Conservation (phyloP, 2,113 vertebrate species). For the Etia nguti region DNA sequence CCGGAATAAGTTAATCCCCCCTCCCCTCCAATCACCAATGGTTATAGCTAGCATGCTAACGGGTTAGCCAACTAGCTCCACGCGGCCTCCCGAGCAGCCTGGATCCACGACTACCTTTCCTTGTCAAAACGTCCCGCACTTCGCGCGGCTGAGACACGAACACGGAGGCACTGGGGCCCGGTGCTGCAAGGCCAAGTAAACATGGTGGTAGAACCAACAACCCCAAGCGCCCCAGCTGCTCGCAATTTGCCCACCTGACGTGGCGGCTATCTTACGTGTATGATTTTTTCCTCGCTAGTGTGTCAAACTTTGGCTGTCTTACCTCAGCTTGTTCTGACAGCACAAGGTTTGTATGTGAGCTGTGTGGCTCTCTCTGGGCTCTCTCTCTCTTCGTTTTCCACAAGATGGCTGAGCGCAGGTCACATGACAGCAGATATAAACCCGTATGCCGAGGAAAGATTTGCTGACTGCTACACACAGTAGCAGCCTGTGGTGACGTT, state of each 20-base stretch:
- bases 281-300: neutral
- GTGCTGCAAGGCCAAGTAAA: slow-evolving; percentile 65
- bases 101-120: slow-evolving; percentile 36
- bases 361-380: slow-evolving; percentile 51
- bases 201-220: slow-evolving; percentile 56
- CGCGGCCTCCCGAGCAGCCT: slow-evolving; percentile 56
- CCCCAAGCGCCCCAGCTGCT: neutral
- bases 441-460: slow-evolving; percentile 58
- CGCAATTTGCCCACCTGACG: neutral
- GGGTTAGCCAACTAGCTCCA: slow-evolving; percentile 35
- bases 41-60: slow-evolving; percentile 32
- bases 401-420: slow-evolving; percentile 78
- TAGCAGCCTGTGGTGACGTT: neutral
- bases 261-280: neutral
- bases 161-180: slow-evolving; percentile 35
- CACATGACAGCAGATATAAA: slow-evolving; percentile 71
- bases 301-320: slow-evolving; percentile 69
- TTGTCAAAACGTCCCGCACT: neutral
- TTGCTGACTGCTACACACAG: slow-evolving; percentile 44
- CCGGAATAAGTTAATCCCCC: slow-evolving; percentile 14
- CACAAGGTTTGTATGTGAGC: slow-evolving; percentile 75
- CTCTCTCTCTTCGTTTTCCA: slow-evolving; percentile 64
- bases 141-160: neutral
- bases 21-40: neutral
- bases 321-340: slow-evolving; percentile 79